Base-by-base conservation (phyloP, 2,113 vertebrate genomes). In the Mus musculus region DNA sequence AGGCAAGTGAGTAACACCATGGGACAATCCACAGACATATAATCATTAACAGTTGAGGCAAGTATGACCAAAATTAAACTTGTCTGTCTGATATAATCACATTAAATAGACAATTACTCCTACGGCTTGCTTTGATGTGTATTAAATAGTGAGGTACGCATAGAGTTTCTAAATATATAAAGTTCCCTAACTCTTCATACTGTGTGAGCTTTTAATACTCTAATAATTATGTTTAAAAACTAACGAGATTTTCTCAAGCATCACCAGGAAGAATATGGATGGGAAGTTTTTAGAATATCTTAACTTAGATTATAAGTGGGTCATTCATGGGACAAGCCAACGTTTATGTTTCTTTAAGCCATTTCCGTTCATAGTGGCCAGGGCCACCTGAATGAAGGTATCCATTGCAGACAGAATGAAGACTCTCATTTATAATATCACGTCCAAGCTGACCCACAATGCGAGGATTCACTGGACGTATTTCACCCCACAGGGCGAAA, bases 281-380 rank as follows among this genome's bases (percentile, higher is more conserved):
- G 2, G 49, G 49, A 76, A 84, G 42, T 91, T 94, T 88, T 36
- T 59, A 46, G 39, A 82, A 61, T 73, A 39, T 46, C 33, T 82
- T 49, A 69, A 77, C 81, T 93, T 36, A 63, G 67, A 88, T 94
- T 90, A 46, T 39, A 90, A 94, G 52, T 36, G 65, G 5, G 16
- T 52, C 36, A 82, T 59, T 92, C 36, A 85, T 2, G 42, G 6
- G 30, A 82, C 33, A 93, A 72, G 14, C 36, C 52, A 24, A 72
- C 7, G 3, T 39, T 78, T 69, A 46, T 46, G 96, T 93, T 75
- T 65, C 65, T 85, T 76, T 82, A 90, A 95, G 22, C 75, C 80
- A 72, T 65, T 85, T 88, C 92, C 76, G 90, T 77, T 26, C n/a
- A 81, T 0, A 86, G 65, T 39, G 16, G 80, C 9, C 76, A 4